Percentiles rank a stretch among this genome's conserved stretches.
Evolutionary conservation across 2,888 invertebrate genomes (phyloP).

Genomic region (Plebejus melissa): DNA sequence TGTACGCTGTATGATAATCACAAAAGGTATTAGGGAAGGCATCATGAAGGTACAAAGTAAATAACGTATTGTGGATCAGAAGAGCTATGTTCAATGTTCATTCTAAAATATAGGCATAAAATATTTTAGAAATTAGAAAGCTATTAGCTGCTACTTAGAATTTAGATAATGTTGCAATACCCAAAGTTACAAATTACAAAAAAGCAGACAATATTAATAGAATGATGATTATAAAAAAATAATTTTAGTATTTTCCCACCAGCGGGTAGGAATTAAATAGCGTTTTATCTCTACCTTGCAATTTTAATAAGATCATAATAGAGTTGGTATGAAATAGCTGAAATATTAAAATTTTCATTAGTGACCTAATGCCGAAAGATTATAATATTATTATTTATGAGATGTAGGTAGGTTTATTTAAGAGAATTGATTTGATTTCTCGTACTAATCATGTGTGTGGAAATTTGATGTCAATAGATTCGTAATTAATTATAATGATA

Average conservation of each 20-base stretch:
- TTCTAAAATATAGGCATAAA: neutral
- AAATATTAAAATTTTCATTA: slow-evolving; percentile 10
- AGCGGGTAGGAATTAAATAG: neutral
- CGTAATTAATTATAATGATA: too few relatives aligned
- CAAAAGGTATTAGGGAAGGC: neutral
- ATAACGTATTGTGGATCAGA: neutral
- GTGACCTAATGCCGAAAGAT: neutral
- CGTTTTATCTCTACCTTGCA: neutral
- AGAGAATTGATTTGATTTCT: too few relatives aligned
- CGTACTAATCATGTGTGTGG: too few relatives aligned
- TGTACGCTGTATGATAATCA: slow-evolving; percentile 10
- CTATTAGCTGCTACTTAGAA: neutral
- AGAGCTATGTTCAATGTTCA: too few relatives aligned
- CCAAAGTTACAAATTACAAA: neutral
- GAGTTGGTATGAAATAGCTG: neutral
- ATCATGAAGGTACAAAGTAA: neutral
- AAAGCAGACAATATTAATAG: neutral
- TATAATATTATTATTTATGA: neutral
- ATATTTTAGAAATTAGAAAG: neutral
- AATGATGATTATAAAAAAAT: neutral
- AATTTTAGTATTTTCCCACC: neutral
- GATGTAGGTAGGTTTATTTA: neutral
- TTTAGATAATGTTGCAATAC: neutral
- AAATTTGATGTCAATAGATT: too few relatives aligned
- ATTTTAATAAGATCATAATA: slow-evolving; percentile 15